phyloP scores from a whole-genome alignment of 2,113 vertebrate genomes.

The Bufo gargarizans region DNA sequence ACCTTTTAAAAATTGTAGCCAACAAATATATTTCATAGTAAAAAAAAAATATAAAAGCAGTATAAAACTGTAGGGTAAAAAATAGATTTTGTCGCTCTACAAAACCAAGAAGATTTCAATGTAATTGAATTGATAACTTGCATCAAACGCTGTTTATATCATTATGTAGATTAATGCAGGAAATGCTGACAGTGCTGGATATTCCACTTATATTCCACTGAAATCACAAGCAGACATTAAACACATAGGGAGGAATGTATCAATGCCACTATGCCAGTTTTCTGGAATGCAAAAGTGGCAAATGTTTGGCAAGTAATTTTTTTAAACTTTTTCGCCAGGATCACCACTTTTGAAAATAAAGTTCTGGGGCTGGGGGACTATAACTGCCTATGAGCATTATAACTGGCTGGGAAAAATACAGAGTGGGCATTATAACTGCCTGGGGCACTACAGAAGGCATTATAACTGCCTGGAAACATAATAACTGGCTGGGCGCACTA shows the following conservation, averaged over 20 bases:
- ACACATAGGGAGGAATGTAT: not conserved
- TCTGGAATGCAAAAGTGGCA: too few species aligned
- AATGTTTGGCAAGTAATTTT: too few species aligned
- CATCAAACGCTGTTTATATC: not conserved
- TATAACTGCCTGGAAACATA: too few species aligned
- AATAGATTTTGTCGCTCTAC: not conserved
- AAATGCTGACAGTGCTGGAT: conserved; percentile 4
- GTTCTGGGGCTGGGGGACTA: too few species aligned
- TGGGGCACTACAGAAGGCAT: too few species aligned
- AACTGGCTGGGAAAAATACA: too few species aligned
- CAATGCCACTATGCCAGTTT: too few species aligned
- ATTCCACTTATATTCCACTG: not conserved
- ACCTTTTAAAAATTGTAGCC: not conserved
- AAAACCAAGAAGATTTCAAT: conserved; percentile 2
- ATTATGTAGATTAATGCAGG: not conserved
- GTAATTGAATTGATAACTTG: not conserved
- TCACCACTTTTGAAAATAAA: too few species aligned
- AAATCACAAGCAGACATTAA: not conserved
- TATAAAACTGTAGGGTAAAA: not conserved
- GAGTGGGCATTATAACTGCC: too few species aligned
- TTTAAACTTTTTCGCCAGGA: too few species aligned
- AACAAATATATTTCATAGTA: not conserved
- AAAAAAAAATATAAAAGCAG: not conserved
- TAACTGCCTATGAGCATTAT: too few species aligned
- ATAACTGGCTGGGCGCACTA: too few species aligned